phyloP scores from a whole-genome alignment of 2,113 vertebrate species.

The Riparia riparia region DNA sequence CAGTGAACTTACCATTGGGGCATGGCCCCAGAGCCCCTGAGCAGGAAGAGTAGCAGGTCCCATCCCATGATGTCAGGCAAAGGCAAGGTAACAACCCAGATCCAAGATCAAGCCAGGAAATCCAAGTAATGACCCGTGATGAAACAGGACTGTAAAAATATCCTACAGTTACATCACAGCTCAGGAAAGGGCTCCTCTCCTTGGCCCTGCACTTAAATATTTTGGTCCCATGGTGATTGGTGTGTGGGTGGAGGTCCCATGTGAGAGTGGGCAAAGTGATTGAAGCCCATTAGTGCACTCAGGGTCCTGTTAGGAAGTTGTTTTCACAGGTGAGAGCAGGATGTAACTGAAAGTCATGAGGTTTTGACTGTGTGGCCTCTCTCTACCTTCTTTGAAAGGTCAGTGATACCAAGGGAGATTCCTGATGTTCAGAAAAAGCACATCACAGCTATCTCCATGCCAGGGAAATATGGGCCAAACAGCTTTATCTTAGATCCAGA shows the following conservation, averaged over 20 bases:
- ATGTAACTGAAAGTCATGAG: background rate
- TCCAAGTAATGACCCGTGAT: background rate
- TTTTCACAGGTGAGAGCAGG: background rate
- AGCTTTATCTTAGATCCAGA: background rate
- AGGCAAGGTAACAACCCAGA: background rate
- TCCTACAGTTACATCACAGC: rapidly evolving
- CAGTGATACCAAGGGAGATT: rapidly evolving
- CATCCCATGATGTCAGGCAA: background rate
- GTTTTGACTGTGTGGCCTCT: background rate
- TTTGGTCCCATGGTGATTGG: background rate
- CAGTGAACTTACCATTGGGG: background rate
- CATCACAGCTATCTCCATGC: background rate
- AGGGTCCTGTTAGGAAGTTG: background rate
- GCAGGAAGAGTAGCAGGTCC: background rate
- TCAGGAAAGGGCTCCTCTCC: rapidly evolving
- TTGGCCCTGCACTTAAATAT: background rate
- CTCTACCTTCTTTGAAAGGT: background rate
- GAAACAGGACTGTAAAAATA: background rate
- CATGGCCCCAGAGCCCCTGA: background rate
- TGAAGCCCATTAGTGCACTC: background rate
- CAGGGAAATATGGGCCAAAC: background rate
- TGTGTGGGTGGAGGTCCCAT: background rate
- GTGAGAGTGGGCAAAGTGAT: background rate
- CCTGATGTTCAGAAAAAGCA: background rate
- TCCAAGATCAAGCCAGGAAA: background rate